phyloP scores from a whole-genome alignment of 1,140 invertebrate genomes.

The Saccostrea glomerata region DNA sequence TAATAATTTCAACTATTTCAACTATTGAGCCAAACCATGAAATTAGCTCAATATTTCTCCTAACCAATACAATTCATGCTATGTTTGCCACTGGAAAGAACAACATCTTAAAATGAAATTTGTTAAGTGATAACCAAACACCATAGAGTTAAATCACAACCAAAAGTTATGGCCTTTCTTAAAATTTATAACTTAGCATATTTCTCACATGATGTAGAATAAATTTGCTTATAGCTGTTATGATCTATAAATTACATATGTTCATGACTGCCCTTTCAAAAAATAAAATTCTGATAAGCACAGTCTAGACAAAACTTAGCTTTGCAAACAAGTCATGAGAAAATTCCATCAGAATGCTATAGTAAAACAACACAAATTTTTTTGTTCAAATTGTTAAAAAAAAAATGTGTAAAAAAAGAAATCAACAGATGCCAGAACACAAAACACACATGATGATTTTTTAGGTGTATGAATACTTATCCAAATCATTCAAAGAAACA shows the following conservation, averaged over 20 bases:
- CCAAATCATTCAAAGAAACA: too few species aligned
- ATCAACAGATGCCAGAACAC: background rate
- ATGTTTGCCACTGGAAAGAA: conserved; percentile 9
- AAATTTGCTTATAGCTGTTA: conserved; percentile 36
- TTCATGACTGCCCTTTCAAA: conserved; percentile 20
- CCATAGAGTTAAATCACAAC: background rate
- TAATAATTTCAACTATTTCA: conserved; percentile 7
- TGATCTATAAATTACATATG: conserved; percentile 36
- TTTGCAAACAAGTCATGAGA: too few species aligned
- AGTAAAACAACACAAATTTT: too few species aligned
- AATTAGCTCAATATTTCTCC: conserved; percentile 13
- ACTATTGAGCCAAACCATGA: conserved; percentile 8
- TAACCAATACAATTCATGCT: background rate
- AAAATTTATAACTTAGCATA: conserved; percentile 23
- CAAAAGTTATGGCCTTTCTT: background rate
- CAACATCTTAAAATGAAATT: conserved; percentile 10
- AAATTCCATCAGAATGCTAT: too few species aligned
- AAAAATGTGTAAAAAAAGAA: background rate
- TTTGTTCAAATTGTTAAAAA: too few species aligned
- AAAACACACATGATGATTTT: background rate
- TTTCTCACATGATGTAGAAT: conserved; percentile 14
- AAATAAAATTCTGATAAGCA: background rate
- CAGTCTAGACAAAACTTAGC: background rate
- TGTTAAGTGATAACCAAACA: background rate
- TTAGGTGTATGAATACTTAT: background rate